Evolutionary conservation across 1,140 invertebrate genomes (phyloP).

Genomic region (Aphis gossypii): DNA sequence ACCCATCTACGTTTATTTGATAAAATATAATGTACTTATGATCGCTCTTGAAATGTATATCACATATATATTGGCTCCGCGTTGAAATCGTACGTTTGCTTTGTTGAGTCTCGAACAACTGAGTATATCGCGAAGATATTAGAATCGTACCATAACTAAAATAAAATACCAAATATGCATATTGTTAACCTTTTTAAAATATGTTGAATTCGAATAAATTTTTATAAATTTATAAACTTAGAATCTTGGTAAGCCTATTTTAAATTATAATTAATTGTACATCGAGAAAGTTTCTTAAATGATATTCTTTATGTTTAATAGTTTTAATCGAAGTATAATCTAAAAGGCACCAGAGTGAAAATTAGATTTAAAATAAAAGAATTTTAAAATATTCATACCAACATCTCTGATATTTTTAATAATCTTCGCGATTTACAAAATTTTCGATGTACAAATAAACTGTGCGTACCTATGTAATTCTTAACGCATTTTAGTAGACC

Average conservation of each 20-base stretch:
- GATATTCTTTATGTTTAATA: not conserved
- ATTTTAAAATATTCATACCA: not conserved
- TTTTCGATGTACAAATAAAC: not conserved
- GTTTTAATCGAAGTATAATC: conserved; percentile 27
- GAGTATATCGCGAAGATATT: not conserved
- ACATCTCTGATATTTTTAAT: not conserved
- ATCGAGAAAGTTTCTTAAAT: not conserved
- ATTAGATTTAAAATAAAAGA: not conserved
- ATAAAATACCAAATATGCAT: not conserved
- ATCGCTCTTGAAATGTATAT: not conserved
- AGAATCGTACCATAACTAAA: not conserved
- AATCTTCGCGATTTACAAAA: not conserved
- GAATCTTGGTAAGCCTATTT: not conserved
- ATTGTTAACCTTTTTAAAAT: not conserved
- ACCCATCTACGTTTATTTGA: not conserved
- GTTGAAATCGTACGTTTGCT: not conserved
- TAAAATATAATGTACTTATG: not conserved
- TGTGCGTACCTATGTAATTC: not conserved
- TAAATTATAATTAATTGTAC: conserved; percentile 20
- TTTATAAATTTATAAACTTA: conserved; percentile 1
- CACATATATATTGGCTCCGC: not conserved
- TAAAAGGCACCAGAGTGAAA: not conserved
- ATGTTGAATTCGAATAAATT: not conserved
- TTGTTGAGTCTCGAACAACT: not conserved
- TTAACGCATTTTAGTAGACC: conserved; percentile 52